These are phyloP conservation scores for Musca domestica DNA, from an alignment of 1,140 invertebrate genomes.

Conservation along the genomic window DNA sequence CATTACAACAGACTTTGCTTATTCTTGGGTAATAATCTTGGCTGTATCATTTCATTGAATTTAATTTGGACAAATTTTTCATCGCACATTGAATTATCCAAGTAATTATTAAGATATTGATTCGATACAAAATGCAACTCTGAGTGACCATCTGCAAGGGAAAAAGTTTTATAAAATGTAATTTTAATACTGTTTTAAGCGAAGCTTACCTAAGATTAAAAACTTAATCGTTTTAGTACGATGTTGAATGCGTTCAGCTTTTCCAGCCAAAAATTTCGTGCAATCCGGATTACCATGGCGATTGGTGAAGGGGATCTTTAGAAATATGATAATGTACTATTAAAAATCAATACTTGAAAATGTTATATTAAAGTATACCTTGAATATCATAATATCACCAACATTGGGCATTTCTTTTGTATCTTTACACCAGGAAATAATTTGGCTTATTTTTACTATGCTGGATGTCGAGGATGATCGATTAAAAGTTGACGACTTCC, in stretches of 20 bases:
- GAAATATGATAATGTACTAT: background rate
- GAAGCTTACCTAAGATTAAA: background rate
- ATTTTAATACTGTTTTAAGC: background rate
- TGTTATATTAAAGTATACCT: background rate
- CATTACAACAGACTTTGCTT: no score
- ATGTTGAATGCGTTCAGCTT: background rate
- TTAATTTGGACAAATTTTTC: background rate
- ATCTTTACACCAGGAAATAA: background rate
- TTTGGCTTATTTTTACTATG: background rate
- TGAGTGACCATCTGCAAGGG: background rate
- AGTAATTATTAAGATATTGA: background rate
- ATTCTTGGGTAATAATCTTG: background rate
- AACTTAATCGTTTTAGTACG: conserved; percentile 1
- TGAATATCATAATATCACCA: conserved; percentile 5
- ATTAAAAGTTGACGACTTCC: background rate
- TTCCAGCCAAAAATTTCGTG: conserved; percentile 1
- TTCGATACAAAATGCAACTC: background rate
- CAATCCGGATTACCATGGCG: background rate
- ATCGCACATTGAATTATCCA: background rate
- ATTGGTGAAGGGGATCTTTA: background rate
- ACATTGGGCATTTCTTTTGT: background rate
- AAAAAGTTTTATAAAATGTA: no score
- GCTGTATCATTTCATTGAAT: background rate
- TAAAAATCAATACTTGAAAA: background rate
- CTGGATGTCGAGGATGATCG: background rate